Conservation (phyloP, 2,113 vertebrate species). For the Phalacrocorax brasilianus region DNA sequence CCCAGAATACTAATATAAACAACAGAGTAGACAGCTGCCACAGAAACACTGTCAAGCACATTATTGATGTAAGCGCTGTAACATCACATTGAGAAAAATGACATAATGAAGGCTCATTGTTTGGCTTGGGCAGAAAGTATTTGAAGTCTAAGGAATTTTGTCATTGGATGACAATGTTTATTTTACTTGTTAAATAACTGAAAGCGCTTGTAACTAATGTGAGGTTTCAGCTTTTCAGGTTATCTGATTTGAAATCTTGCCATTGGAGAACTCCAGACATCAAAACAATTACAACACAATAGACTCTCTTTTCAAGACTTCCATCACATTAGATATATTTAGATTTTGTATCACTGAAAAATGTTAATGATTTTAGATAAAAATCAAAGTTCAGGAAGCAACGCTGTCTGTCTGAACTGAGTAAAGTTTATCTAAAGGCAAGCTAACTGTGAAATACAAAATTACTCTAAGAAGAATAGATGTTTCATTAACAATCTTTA, state of each 20-base stretch:
- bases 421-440: constrained; percentile 65
- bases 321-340: not conserved
- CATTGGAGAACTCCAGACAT: not conserved
- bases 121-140: not conserved
- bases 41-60: not conserved
- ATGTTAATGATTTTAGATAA: constrained; percentile 28
- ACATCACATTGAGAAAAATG: not conserved
- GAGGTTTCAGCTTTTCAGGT: not conserved
- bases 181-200: not conserved
- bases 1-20: not conserved
- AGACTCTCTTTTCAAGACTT: not conserved
- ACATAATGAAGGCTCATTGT: not conserved
- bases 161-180: not conserved
- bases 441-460: not conserved
- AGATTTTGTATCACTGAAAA: not conserved
- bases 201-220: not conserved
- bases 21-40: not conserved
- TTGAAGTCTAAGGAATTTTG: not conserved
- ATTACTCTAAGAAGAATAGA: not conserved
- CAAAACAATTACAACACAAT: constrained; percentile 14
- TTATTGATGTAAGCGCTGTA: not conserved
- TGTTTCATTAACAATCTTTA: not conserved
- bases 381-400: constrained; percentile 66
- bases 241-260: constrained; percentile 40
- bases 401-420: constrained; percentile 53